Percentiles rank a stretch among this genome's conserved stretches.
phyloP scores from a whole-genome alignment of 2,113 vertebrate species.

The Tupaia tana region DNA sequence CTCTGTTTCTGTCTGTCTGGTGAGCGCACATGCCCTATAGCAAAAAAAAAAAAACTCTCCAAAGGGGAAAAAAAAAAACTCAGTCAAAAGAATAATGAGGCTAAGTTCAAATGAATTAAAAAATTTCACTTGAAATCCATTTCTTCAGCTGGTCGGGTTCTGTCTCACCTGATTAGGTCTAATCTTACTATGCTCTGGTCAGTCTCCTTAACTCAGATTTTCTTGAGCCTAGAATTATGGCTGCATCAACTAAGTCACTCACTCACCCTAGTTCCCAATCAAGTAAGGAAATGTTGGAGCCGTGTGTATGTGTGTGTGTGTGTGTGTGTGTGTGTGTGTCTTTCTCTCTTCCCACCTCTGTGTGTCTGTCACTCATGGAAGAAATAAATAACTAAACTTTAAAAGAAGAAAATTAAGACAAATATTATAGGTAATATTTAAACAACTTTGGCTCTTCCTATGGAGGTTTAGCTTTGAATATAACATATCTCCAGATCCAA shows the following conservation, averaged over 20 bases:
- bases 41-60: too few relatives aligned
- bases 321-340: too few relatives aligned
- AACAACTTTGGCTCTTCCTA: neutral
- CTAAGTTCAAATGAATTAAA: neutral
- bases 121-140: conserved; percentile 34
- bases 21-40: too few relatives aligned
- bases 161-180: neutral
- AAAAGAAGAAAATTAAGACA: too few relatives aligned
- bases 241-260: neutral
- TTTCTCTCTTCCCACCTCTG: too few relatives aligned
- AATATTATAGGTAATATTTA: neutral
- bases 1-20: too few relatives aligned
- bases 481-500: neutral
- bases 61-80: neutral
- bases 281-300: neutral
- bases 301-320: too few relatives aligned
- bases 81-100: neutral
- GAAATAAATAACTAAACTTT: too few relatives aligned
- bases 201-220: neutral
- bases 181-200: neutral
- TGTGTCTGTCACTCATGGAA: too few relatives aligned
- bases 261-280: neutral
- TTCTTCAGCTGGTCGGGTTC: neutral
- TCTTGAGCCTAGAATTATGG: neutral
- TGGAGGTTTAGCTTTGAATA: neutral